Percentiles rank a stretch among this genome's conserved stretches.
These are phyloP conservation scores for Gobio occitaniae DNA, from an alignment of 2,797 vertebrate species.

Conservation along the genomic window DNA sequence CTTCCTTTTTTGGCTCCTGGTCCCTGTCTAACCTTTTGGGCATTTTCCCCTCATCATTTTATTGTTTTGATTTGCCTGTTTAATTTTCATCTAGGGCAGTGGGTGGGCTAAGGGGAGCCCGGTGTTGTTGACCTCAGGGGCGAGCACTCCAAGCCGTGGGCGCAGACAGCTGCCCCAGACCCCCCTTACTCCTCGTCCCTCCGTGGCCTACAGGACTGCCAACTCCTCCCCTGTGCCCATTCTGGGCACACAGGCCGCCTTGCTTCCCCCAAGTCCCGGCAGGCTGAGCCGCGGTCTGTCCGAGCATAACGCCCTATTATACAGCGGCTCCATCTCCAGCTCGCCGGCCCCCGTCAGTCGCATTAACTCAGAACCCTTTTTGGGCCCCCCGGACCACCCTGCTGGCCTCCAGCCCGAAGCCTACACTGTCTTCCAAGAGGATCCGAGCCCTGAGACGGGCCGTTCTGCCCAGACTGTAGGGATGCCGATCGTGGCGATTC, in stretches of 20 bases:
- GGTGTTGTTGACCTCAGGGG: conserved; percentile 86
- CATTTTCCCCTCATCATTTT: conserved; percentile 73
- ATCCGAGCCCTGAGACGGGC: conserved; percentile 79
- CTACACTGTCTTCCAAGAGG: conserved; percentile 86
- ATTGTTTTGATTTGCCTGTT: conserved; percentile 88
- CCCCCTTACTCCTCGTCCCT: conserved; percentile 90
- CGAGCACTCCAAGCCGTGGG: conserved; percentile 89
- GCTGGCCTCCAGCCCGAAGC: conserved; percentile 81
- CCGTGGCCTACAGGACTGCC: conserved; percentile 94
- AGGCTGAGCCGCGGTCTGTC: conserved; percentile 90
- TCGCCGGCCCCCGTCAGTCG: conserved; percentile 69
- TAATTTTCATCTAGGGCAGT: conserved; percentile 93
- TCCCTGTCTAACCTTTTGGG: conserved; percentile 54
- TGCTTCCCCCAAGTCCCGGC: conserved; percentile 82
- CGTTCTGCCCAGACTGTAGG: conserved; percentile 82
- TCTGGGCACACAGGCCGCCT: conserved; percentile 72
- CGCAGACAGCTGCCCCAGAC: conserved; percentile 96
- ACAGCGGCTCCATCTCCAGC: conserved; percentile 77
- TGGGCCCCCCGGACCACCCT: conserved; percentile 62
- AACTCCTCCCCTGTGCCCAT: conserved; percentile 92
- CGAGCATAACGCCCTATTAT: conserved; percentile 88
- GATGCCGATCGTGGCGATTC: conserved; percentile 81
- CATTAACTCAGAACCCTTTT: conserved; percentile 56
- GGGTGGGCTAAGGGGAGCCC: conserved; percentile 91
- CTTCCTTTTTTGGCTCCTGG: conserved; percentile 51